Evolutionary conservation across 1,140 invertebrate genomes (phyloP), one percentile per base, ranked within the genome.

Genomic region (Mylabris phalerata): DNA sequence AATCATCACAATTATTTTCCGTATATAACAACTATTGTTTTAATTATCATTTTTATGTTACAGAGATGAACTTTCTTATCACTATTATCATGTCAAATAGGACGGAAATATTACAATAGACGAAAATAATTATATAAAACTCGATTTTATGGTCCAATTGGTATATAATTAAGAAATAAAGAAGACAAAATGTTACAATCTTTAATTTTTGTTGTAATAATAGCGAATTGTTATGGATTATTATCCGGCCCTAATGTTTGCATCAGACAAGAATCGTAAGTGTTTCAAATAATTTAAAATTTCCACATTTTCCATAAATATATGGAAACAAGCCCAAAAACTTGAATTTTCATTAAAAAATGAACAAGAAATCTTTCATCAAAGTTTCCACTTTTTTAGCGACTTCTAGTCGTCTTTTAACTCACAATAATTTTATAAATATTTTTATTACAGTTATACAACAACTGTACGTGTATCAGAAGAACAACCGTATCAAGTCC

Each of bases 401-500:
- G 19, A 19, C 19, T 19, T 19, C 19, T 19, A 19, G 19, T 19
- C 19, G 19, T 19, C 1, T 19, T 19, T 19, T 19, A 19, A 19
- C n/a, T n/a, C 13, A 7, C 25, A 50, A 19, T 19, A 9, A 50
- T 39, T 50, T 50, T 19, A 50, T 13, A 39, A 11, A 39, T 39
- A 19, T n/a, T n/a, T n/a, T n/a, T n/a, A n/a, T 24, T 6, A 50
- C 13, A 92, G 89, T 50, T 90, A 88, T 67, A 82, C 81, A 40
- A 79, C 82, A 42, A 86, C 83, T 19, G 84, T 91, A 6, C 80
- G 79, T 62, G 83, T 90, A 39, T 84, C 88, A 1, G 88, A 89
- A 71, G 76, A 86, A 66, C 84, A 90, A 71, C 87, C 90, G 1
- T 90, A 89, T 64, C 87, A 92, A 75, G 82, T 88, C 41, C 82